Evolutionary conservation across 2,113 vertebrate genomes (phyloP).

Genomic region (Coracopsis vasa): DNA sequence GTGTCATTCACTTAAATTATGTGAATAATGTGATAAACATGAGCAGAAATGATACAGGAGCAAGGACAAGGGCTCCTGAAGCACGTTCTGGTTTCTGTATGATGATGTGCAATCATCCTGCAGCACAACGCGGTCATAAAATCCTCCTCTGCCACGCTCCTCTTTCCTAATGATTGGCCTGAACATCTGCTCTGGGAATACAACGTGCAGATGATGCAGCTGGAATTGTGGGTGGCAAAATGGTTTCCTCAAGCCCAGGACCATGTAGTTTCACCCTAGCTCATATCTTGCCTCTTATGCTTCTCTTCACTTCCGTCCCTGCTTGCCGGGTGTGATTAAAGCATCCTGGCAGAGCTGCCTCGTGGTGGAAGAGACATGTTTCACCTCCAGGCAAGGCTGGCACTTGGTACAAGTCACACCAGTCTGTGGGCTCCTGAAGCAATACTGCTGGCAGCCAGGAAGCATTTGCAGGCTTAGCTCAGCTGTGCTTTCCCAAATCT

Average conservation of each 20-base stretch:
- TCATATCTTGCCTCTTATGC: background rate
- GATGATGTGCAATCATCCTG: background rate
- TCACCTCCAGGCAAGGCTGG: background rate
- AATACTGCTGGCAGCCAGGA: background rate
- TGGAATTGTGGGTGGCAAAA: background rate
- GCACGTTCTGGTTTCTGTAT: background rate
- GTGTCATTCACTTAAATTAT: background rate
- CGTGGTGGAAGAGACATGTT: background rate
- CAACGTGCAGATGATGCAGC: background rate
- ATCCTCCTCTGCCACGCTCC: background rate
- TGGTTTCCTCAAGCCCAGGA: background rate
- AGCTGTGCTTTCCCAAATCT: background rate
- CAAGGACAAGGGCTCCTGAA: background rate
- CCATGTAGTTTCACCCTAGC: background rate
- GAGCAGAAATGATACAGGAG: background rate
- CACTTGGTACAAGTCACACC: background rate
- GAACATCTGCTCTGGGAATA: conserved; percentile 32
- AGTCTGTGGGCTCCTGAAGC: background rate
- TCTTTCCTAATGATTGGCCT: background rate
- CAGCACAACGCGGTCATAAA: background rate
- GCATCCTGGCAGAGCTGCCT: background rate
- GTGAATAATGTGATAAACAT: background rate
- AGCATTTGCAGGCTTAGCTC: background rate
- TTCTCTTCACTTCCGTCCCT: background rate
- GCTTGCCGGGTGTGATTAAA: background rate